Percentiles rank a stretch among this genome's conserved stretches.
These are phyloP conservation scores for Enteromius anoplus DNA, from an alignment of 2,797 vertebrate genomes.

Conservation along the genomic window DNA sequence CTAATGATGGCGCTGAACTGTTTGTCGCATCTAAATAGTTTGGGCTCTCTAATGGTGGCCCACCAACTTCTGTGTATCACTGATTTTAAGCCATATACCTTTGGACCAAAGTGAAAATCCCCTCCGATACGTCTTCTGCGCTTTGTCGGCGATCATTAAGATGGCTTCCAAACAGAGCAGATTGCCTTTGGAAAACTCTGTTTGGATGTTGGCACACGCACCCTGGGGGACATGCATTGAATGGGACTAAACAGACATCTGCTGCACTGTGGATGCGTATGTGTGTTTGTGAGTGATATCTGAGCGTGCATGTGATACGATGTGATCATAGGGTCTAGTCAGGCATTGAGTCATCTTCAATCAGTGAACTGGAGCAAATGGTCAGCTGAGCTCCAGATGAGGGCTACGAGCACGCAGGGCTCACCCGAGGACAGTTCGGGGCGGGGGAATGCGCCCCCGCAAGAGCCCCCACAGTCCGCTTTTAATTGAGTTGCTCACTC, in stretches of 20 bases:
- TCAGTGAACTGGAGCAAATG: conserved; percentile 76
- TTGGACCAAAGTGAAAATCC: conserved; percentile 36
- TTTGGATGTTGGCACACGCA: conserved; percentile 28
- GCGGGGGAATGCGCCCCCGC: conserved; percentile 55
- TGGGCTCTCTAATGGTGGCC: conserved; percentile 39
- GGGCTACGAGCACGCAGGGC: conserved; percentile 60
- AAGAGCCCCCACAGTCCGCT: conserved; percentile 75
- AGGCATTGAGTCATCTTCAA: conserved; percentile 74
- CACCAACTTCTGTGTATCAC: conserved; percentile 7
- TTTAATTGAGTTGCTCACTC: conserved; percentile 84
- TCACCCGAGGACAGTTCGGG: conserved; percentile 65
- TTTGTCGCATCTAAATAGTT: conserved; percentile 48
- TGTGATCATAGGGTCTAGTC: conserved; percentile 58
- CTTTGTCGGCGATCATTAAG: conserved; percentile 38
- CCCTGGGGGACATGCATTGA: conserved; percentile 31
- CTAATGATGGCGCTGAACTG: conserved; percentile 29
- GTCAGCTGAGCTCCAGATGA: conserved; percentile 71
- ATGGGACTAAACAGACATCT: conserved; percentile 46
- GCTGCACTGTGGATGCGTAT: conserved; percentile 69
- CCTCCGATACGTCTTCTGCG: background rate
- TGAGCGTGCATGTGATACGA: conserved; percentile 60
- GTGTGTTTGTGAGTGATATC: conserved; percentile 43
- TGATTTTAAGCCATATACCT: conserved; percentile 38
- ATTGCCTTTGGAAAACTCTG: conserved; percentile 52
- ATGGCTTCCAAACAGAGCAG: conserved; percentile 63